Conservation (phyloP, 2,113 vertebrate species). For the Bothrops jararaca region DNA sequence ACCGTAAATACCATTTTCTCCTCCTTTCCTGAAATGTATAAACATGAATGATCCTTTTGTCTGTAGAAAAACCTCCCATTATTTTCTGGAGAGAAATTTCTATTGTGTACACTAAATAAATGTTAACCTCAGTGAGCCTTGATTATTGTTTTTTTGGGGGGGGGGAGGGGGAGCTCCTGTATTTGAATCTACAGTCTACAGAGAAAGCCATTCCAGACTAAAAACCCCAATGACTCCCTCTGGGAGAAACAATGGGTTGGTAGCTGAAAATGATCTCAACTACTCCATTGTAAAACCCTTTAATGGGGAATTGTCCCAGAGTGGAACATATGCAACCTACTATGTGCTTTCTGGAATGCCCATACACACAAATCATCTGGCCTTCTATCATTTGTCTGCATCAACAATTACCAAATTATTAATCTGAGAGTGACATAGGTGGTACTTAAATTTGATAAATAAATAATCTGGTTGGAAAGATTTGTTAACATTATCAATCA, state of each 20-base stretch:
- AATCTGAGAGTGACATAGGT: not conserved
- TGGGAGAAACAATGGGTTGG: not conserved
- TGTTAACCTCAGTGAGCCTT: too few species aligned
- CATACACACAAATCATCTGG: not conserved
- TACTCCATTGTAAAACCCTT: not conserved
- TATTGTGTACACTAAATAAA: too few species aligned
- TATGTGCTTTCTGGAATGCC: not conserved
- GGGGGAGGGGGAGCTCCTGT: not conserved
- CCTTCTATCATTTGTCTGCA: not conserved
- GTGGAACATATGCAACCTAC: not conserved
- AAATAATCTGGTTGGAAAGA: not conserved
- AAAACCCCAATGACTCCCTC: not conserved
- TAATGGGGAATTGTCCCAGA: not conserved
- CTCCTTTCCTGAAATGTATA: too few species aligned
- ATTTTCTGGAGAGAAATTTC: too few species aligned
- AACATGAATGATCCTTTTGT: too few species aligned
- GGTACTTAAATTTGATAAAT: not conserved
- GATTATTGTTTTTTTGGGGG: too few species aligned
- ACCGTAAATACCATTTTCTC: too few species aligned
- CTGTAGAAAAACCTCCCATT: too few species aligned
- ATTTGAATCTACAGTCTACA: not conserved
- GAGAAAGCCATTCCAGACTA: not conserved
- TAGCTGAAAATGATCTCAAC: not conserved
- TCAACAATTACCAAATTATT: not conserved
- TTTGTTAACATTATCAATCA: not conserved